Percentiles rank a stretch among this genome's conserved stretches.
These are phyloP conservation scores for Sitta carolinensis DNA, from an alignment of 2,797 vertebrate genomes.

Conservation along the genomic window DNA sequence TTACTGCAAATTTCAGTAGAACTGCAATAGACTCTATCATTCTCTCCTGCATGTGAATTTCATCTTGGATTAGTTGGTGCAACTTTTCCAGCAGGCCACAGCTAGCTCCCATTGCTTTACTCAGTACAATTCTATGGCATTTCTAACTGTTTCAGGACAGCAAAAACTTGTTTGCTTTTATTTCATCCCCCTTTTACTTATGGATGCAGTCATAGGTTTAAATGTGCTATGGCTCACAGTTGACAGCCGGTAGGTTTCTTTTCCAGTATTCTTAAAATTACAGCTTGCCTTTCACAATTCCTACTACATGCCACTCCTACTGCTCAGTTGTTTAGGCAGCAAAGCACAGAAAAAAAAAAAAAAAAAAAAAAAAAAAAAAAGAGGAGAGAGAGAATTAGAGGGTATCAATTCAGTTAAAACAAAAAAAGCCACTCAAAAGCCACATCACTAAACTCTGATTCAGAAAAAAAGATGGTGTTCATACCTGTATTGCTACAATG, in stretches of 20 bases:
- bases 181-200: neutral
- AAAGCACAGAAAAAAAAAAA: neutral
- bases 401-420: neutral
- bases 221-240: neutral
- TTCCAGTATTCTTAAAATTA: neutral
- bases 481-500: neutral
- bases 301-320: neutral
- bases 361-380: neutral
- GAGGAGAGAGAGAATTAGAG: neutral
- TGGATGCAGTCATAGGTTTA: neutral
- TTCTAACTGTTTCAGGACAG: neutral
- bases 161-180: neutral
- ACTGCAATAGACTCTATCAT: neutral
- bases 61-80: neutral
- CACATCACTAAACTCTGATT: neutral
- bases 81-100: neutral
- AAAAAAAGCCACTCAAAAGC: neutral
- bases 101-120: neutral
- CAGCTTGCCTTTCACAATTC: constrained; percentile 3
- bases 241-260: neutral
- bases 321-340: neutral
- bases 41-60: neutral
- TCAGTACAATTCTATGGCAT: neutral
- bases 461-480: neutral
- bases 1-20: neutral